Evolutionary conservation across 2,113 vertebrate species (phyloP), one percentile per base, ranked within the genome.

Genomic region (Megaptera novaeangliae): DNA sequence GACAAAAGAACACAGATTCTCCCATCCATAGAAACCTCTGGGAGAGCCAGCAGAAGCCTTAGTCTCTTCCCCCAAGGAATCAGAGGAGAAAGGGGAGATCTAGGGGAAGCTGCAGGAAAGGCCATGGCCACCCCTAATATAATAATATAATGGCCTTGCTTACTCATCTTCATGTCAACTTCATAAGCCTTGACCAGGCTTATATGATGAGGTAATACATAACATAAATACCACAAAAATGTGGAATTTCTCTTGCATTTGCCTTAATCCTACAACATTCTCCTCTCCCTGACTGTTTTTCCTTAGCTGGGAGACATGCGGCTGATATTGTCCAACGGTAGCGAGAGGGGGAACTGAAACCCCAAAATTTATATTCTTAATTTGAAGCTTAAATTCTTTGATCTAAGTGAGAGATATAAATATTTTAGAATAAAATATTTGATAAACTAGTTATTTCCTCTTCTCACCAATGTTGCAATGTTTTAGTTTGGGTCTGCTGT

Each of bases 381-480:
- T 74, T 74, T 89, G 66, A 94, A 95, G 23, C 36, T 92, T 74
- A 44, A 94, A 91, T 39, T 2, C 2, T 61, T 92, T 83, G 17
- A 63, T 78, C 34, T 34, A 81, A 75, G 9, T n/a, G 17, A 88
- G 6, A 92, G 7, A 44, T 29, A 87, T 15, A 68, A 71, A 93
- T 31, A 59, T 61, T 85, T 81, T 21, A 20, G 68, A 80, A 92
- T 68, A 78, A 69, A 87, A 31, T 84, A 29, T 57, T 84, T 84
- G n/a, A 55, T 27, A 59, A 87, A 17, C 15, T 81, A 21, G 2
- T 90, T 41, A 29, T 11, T 97, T 81, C 27, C 8, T 81, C 25
- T 81, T 88, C 44, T 49, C 27, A 52, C 23, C 31, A 36, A 21
- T 36, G 39, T 29, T 27, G 8, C 6, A 5, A 2, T 10, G 2